A percentile compares a stretch with the other conserved stretches of the same genome.
phyloP scores from a whole-genome alignment of 2,113 vertebrate species.

The Capricornis sumatraensis region DNA sequence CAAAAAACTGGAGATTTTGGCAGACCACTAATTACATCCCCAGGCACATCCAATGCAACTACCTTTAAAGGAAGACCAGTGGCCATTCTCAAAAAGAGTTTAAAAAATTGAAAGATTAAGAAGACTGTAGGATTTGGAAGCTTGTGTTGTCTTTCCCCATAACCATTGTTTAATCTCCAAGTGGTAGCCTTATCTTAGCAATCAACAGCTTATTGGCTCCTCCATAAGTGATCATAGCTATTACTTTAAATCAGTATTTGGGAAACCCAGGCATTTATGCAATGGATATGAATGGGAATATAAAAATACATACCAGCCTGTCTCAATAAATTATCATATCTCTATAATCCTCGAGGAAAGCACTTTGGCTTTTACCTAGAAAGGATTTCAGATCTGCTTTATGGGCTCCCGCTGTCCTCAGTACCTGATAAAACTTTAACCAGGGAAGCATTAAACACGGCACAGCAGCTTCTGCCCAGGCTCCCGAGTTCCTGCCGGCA shows the following conservation, averaged over 20 bases:
- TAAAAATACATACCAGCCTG: neutral
- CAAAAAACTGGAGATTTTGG: neutral
- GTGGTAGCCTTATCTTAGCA: neutral
- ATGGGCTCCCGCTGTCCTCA: conserved; percentile 53
- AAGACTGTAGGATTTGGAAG: conserved; percentile 1
- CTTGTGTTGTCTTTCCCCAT: neutral
- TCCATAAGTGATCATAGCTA: neutral
- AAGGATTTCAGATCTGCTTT: conserved; percentile 53
- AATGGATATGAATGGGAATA: neutral
- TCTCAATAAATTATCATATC: conserved; percentile 31
- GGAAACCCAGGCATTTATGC: conserved; percentile 25
- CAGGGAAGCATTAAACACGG: conserved; percentile 62
- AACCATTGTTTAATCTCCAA: conserved; percentile 12
- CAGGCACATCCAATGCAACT: neutral
- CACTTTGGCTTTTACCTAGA: conserved; percentile 42
- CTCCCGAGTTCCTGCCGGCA: conserved; percentile 52
- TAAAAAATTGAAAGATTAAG: neutral
- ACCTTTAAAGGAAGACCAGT: neutral
- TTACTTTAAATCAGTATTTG: conserved; percentile 36
- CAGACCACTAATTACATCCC: neutral
- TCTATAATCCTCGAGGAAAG: conserved; percentile 49
- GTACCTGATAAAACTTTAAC: conserved; percentile 73
- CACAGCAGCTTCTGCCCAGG: conserved; percentile 48
- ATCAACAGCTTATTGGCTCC: neutral
- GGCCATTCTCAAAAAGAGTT: neutral